Conservation (phyloP, 2,113 vertebrate genomes). For the Sakesphorus luctuosus region DNA sequence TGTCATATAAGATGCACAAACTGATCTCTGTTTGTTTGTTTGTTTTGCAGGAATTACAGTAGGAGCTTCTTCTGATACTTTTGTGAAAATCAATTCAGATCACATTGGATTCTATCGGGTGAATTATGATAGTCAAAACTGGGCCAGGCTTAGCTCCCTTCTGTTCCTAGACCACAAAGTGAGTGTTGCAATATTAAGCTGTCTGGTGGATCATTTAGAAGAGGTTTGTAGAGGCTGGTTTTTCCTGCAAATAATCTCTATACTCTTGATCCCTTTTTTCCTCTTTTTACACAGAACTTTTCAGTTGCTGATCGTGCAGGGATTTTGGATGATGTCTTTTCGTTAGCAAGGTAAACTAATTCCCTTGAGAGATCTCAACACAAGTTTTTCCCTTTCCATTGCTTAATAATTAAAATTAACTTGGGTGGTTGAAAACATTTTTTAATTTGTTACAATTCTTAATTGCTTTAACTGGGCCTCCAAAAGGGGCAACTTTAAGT, state of each 20-base stretch:
- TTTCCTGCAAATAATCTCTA: neutral
- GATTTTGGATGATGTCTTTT: slow-evolving; percentile 83
- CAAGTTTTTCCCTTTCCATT: neutral
- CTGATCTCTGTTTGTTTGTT: slow-evolving; percentile 27
- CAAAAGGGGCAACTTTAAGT: neutral
- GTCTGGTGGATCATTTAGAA: neutral
- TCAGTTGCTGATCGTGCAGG: slow-evolving; percentile 78
- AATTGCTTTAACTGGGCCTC: neutral
- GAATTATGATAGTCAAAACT: slow-evolving; percentile 82
- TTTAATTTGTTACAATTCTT: neutral
- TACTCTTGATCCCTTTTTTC: neutral
- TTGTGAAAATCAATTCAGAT: slow-evolving; percentile 85
- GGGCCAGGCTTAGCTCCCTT: slow-evolving; percentile 70
- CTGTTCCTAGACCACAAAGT: slow-evolving; percentile 74
- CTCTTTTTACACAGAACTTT: slow-evolving; percentile 69
- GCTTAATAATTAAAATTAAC: neutral
- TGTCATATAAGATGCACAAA: neutral
- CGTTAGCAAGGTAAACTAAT: slow-evolving; percentile 84
- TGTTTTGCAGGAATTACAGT: slow-evolving; percentile 75
- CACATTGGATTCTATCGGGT: slow-evolving; percentile 94
- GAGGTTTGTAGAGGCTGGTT: neutral
- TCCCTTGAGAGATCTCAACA: neutral
- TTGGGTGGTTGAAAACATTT: neutral
- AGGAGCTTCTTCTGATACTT: neutral
- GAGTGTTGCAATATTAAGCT: slow-evolving; percentile 20